Evolutionary conservation across 2,888 invertebrate species (phyloP), one percentile per base, ranked within the genome.

Genomic region (Horisme vitalbata): DNA sequence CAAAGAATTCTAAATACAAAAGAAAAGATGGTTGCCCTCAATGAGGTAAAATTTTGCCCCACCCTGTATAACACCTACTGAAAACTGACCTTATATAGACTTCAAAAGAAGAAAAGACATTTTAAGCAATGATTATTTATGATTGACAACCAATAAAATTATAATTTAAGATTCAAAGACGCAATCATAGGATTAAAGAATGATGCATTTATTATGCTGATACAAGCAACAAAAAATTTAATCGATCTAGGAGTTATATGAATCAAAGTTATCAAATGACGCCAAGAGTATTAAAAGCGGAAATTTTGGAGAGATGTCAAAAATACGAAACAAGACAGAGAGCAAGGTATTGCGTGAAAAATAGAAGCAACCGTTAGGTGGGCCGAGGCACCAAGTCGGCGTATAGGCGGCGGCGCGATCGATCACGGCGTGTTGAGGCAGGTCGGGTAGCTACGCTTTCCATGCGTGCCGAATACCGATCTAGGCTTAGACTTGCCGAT

Each of bases 361-460:
- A 68, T 67, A 70, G 66, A 68, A 55, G 52, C 33, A 38, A 60
- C 71, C 68, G 71, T 71, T 72, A 67, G 66, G 61, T 56, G 61
- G 65, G 58, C 71, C 70, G 64, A 65, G 60, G 67, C 63, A 58
- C 71, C 70, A 63, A 65, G 60, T 66, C 63, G 61, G 63, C 60
- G 68, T 70, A 71, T 44, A 49, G 44, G 65, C 73, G 64, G 75
- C 72, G 69, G 18, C 18, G n/a, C 79, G 79, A 84, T 83, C 84
- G 83, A 86, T 85, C 71, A 67, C 62, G 66, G 56, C 66, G 63
- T 62, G 75, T 86, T 88, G 75, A 66, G 87, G 85, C 75, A 87
- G 87, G 87, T 87, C 87, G 75, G 70, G 79, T 38, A n/a, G n/a
- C n/a, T n/a, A 65, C 68, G 57, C 41, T 59, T 63, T 60, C 60